Evolutionary conservation across 1,140 invertebrate genomes (phyloP), one percentile per base, ranked within the genome.

Genomic region (Drosophila parabipectinata): DNA sequence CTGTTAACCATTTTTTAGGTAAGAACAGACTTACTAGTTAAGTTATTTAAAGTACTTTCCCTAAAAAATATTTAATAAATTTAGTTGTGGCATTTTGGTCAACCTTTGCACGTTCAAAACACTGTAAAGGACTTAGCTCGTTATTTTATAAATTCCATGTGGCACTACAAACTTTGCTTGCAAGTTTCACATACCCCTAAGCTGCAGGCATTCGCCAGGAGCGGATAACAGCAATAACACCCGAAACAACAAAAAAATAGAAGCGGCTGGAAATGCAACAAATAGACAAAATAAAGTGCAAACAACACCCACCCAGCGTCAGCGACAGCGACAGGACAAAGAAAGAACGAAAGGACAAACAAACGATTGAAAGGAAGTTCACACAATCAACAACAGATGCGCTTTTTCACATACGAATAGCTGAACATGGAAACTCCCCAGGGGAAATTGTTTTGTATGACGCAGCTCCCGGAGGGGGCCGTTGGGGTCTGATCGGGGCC

Each of bases 361-460:
- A 79, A 84, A 83, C 83, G 82, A 87, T 85, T 85, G 83, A 85
- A 87, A 85, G 82, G 82, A 85, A 85, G 82, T 82, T 82, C 83
- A 87, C 82, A 88, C 82, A 88, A 85, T 85, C 82, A 85, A 85
- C 82, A 85, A 72, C 82, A 85, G 82, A 87, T 85, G 82, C 82
- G 82, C 82, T 85, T 85, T 85, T 85, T 85, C 82, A 87, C 82
- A 85, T 87, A 81, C 82, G 82, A 87, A 81, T 81, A 85, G 87
- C 82, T 88, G 82, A 85, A 85, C 83, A 82, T 78, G 83, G 64
- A 84, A 84, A 77, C 81, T 82, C 82, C 87, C 74, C 82, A 88
- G 82, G 82, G 67, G 83, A 87, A 85, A 85, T 87, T 82, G 82
- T 87, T 87, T 87, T 85, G 82, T 87, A 68, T 78, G 78, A 60